Evolutionary conservation across 2,113 vertebrate genomes (phyloP).

Genomic region (Noturus placidus): DNA sequence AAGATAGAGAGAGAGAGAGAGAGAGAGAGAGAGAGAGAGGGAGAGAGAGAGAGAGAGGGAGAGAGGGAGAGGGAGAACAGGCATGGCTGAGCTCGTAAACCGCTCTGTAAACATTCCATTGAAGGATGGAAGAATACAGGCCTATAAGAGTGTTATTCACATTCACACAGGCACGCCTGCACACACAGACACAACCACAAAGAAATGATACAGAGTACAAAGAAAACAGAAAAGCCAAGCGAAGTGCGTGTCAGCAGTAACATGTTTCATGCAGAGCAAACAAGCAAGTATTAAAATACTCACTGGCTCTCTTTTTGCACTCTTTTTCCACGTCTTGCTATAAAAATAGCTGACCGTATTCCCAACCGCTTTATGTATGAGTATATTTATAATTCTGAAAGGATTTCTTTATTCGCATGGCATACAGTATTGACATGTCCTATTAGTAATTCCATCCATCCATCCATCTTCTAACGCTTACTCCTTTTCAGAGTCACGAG

Average conservation of each 20-base stretch:
- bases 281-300: conserved; percentile 22
- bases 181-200: conserved; percentile 42
- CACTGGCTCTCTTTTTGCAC: neutral
- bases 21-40: conserved; percentile 37
- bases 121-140: conserved; percentile 53
- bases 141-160: conserved; percentile 50
- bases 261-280: conserved; percentile 22
- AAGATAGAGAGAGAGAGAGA: conserved; percentile 18
- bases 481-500: too few relatives aligned
- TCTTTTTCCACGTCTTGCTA: neutral
- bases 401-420: neutral
- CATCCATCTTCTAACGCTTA: too few relatives aligned
- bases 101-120: conserved; percentile 60
- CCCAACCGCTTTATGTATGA: neutral
- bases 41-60: conserved; percentile 42
- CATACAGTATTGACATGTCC: neutral
- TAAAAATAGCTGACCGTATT: neutral
- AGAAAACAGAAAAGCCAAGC: conserved; percentile 1
- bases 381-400: neutral
- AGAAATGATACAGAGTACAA: conserved; percentile 30
- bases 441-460: too few relatives aligned
- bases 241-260: conserved; percentile 7
- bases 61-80: conserved; percentile 35
- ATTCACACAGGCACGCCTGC: conserved; percentile 30
- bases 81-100: conserved; percentile 49